Conservation (phyloP, 2,888 invertebrate genomes). For the Invenusta paracnida region DNA sequence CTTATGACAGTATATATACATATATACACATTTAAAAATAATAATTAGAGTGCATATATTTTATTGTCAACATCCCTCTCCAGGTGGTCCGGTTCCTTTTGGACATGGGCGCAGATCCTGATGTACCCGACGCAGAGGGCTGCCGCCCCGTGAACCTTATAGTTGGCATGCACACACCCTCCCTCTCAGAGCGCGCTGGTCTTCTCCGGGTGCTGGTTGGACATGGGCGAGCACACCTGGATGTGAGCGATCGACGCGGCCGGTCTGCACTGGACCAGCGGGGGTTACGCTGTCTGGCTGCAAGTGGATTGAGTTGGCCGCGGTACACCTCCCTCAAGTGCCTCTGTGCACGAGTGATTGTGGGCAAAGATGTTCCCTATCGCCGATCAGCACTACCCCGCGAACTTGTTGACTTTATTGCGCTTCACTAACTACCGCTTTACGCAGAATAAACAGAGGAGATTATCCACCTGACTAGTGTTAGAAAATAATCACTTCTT, state of each 20-base stretch:
- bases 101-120: constrained; percentile 23
- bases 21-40: no score
- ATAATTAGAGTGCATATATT: no score
- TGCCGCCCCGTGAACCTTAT: background rate
- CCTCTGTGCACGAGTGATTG: background rate
- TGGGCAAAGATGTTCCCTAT: background rate
- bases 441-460: no score
- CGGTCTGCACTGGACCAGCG: background rate
- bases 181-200: background rate
- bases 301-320: background rate
- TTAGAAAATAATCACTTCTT: no score
- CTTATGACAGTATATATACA: no score
- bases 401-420: constrained; percentile 6
- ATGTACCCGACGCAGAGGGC: constrained; percentile 21
- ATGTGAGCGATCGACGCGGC: background rate
- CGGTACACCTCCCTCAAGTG: background rate
- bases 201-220: background rate
- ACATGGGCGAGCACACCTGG: background rate
- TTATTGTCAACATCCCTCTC: no score
- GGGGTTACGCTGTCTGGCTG: background rate
- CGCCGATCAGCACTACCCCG: background rate
- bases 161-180: background rate
- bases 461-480: no score
- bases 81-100: constrained; percentile 20
- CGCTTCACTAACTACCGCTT: background rate